Evolutionary conservation across 1,140 invertebrate species (phyloP), one percentile per base, ranked within the genome.

Genomic region (Pomacea maculata): DNA sequence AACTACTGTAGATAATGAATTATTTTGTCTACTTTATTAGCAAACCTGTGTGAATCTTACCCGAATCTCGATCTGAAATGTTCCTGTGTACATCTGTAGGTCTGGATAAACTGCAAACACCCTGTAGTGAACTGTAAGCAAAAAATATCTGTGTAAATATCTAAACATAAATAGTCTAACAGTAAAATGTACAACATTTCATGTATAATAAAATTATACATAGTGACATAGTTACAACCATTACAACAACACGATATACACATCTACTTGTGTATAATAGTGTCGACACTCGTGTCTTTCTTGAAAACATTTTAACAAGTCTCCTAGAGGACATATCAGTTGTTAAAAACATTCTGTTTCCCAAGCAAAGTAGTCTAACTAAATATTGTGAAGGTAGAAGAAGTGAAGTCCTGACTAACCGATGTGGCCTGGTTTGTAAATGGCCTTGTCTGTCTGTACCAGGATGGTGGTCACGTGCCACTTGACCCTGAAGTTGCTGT

Each of bases 381-480:
- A 73, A 45, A 1, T 54, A 73, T 54, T 5, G 1, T 12, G 45
- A 73, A 45, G 52, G 45, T 12, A 17, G n/a, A 45, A 73, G 45
- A 75, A 54, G 17, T 52, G 12, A 45, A 34, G 19, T 5, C 19
- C n/a, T 11, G 63, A 67, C 78, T 79, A 63, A 89, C 88, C 87
- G 83, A 86, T 88, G 72, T 90, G 88, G 52, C 87, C 86, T 17
- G 88, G 87, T 83, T 90, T 89, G 83, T 89, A 90, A 80, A 88
- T 88, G 76, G 88, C 88, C 80, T 90, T 90, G 81, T 90, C 88
- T 8, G 87, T 88, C 74, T 90, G 89, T 15, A 90, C 83, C 63
- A 90, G 87, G 6, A 88, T 81, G 45, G 76, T 70, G 12, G 75
- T 63, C 21, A 83, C 64, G 9, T 82, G 34, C 65, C 52, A 68